Conservation (phyloP, 2,113 vertebrate genomes). For the Perognathus longimembris region DNA sequence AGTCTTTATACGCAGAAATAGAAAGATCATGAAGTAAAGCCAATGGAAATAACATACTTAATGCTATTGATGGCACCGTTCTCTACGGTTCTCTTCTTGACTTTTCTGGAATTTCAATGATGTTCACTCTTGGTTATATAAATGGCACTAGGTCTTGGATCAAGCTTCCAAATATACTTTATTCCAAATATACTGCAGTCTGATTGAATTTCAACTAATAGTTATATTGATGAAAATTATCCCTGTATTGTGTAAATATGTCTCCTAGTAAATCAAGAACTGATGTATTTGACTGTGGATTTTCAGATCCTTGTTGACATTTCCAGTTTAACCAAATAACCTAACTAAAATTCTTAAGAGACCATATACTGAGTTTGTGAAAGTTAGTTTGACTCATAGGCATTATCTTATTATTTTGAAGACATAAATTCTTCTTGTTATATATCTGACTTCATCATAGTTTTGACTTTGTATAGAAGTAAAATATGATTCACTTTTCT, state of each 20-base stretch:
- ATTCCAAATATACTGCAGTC: slow-evolving; percentile 58
- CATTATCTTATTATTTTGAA: slow-evolving; percentile 15
- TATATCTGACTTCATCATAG: too few species aligned
- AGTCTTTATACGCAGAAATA: slow-evolving; percentile 64
- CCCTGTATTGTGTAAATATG: slow-evolving; percentile 49
- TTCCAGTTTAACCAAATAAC: slow-evolving; percentile 64
- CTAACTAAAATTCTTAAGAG: slow-evolving; percentile 69
- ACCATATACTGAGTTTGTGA: slow-evolving; percentile 47
- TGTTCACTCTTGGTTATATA: slow-evolving; percentile 52
- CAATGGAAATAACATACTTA: slow-evolving; percentile 69
- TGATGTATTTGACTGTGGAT: not conserved
- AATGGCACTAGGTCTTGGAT: slow-evolving; percentile 71
- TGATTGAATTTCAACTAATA: slow-evolving; percentile 68
- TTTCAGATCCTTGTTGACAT: slow-evolving; percentile 50
- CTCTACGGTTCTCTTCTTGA: slow-evolving; percentile 60
- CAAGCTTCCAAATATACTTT: slow-evolving; percentile 62
- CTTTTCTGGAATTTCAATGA: slow-evolving; percentile 58
- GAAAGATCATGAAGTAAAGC: slow-evolving; percentile 62
- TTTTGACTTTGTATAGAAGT: slow-evolving; percentile 41
- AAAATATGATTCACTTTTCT: slow-evolving; percentile 59
- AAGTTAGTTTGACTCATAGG: slow-evolving; percentile 74
- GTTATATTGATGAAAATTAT: slow-evolving; percentile 54
- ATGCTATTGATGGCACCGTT: slow-evolving; percentile 46
- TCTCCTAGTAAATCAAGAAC: slow-evolving; percentile 46
- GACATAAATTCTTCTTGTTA: not conserved